Evolutionary conservation across 1,140 invertebrate genomes (phyloP).

Genomic region (Lepidostoma basale): DNA sequence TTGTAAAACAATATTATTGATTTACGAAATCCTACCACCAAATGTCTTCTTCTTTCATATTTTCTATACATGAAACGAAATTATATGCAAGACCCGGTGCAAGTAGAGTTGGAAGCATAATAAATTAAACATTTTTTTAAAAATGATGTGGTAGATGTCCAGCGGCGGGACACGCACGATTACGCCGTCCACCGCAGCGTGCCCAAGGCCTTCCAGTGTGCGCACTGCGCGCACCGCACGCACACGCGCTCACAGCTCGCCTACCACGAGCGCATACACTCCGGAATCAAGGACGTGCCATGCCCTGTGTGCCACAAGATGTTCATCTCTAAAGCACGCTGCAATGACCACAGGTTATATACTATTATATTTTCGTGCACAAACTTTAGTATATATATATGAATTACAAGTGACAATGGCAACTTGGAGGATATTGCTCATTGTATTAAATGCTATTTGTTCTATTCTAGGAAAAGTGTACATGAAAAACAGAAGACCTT

Average conservation of each 20-base stretch:
- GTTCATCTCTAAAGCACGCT: constrained; percentile 5
- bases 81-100: not conserved
- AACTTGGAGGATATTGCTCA: not conserved
- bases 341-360: constrained; percentile 22
- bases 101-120: not conserved
- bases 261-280: constrained; percentile 30
- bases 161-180: constrained; percentile 9
- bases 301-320: constrained; percentile 27
- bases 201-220: constrained; percentile 7
- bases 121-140: not conserved
- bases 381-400: not conserved
- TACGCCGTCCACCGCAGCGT: not conserved
- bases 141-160: constrained; percentile 23
- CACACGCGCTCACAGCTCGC: not conserved
- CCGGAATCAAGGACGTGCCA: constrained; percentile 22
- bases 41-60: not conserved
- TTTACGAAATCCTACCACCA: not conserved
- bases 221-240: not conserved
- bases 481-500: constrained; percentile 29
- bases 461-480: constrained; percentile 29
- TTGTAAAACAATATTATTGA: not conserved
- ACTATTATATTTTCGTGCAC: not conserved
- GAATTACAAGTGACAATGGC: not conserved
- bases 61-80: not conserved
- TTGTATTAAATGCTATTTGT: not conserved